Evolutionary conservation across 2,888 invertebrate genomes (phyloP), one percentile per base, ranked within the genome.

Genomic region (Cybosia mesomella): DNA sequence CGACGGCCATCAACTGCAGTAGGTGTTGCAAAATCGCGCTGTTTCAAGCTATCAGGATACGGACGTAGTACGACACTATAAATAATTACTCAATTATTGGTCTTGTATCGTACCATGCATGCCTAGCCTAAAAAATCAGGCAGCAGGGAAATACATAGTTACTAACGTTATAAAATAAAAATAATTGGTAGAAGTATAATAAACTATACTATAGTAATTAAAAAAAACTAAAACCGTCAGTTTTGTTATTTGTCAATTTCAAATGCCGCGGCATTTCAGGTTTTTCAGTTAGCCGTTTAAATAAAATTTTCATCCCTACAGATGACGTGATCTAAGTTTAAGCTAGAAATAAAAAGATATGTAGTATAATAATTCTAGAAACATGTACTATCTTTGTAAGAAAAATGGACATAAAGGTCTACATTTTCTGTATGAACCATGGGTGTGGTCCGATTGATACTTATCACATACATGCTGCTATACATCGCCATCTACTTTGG

Each of bases 401-500:
- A 67, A 63, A 55, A 39, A 60, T 53, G 60, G 36, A 36, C n/a
- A 58, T 64, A 61, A 59, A 77, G 65, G 73, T 70, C 81, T 72
- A 68, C 66, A 32, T 66, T 60, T 59, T 65, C 63, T 73, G 21
- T 60, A 59, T 68, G 62, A 73, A 81, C 63, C 64, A 94, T 94
- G 94, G 88, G 91, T 63, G 71, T 91, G 5, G 58, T 93, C 66
- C 91, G 93, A 66, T 74, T 85, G 57, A 61, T 91, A n/a, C 79
- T 91, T 34, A 81, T 92, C 60, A 21, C 87, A 53, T 94, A 94
- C 76, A 88, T 94, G 84, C 75, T 93, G 3, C 15, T 89, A 21
- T 94, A 89, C 72, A 81, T 92, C 22, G 74, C 74, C 2, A 57
- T 88, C 60, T 95, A 94, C 75, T 89, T 94, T 54, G 90, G 89